Percentiles rank a stretch among this genome's conserved stretches.
Conservation (phyloP, 2,888 invertebrate genomes). For the Agriotes lineatus region DNA sequence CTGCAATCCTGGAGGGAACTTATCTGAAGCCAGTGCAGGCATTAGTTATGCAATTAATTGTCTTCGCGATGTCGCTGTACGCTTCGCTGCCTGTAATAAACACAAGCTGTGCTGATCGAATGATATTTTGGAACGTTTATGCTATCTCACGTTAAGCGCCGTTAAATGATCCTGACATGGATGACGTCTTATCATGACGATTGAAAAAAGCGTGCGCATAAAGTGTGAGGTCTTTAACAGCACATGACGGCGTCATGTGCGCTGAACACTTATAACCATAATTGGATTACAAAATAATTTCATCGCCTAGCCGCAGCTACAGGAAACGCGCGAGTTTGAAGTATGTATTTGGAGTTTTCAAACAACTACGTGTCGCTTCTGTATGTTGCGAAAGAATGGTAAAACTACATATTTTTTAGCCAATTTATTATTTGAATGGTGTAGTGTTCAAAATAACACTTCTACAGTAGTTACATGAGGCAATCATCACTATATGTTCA, state of each 20-base stretch:
- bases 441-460: too few relatives aligned
- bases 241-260: slow-evolving; percentile 54
- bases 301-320: slow-evolving; percentile 26
- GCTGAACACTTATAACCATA: slow-evolving; percentile 50
- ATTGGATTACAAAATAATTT: slow-evolving; percentile 45
- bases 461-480: too few relatives aligned
- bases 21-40: not conserved
- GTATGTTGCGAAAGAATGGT: too few relatives aligned
- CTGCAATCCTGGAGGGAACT: too few relatives aligned
- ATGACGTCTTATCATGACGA: slow-evolving; percentile 57
- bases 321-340: too few relatives aligned
- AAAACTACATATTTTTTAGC: too few relatives aligned
- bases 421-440: too few relatives aligned
- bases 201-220: slow-evolving; percentile 57
- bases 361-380: too few relatives aligned
- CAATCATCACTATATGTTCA: too few relatives aligned
- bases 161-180: slow-evolving; percentile 48
- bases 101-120: slow-evolving; percentile 29
- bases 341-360: too few relatives aligned
- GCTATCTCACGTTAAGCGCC: slow-evolving; percentile 29
- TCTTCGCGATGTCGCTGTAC: slow-evolving; percentile 13
- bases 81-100: slow-evolving; percentile 28
- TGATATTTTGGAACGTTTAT: slow-evolving; percentile 36
- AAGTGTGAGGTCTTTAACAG: slow-evolving; percentile 56
- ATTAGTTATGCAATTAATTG: slow-evolving; percentile 28